Conservation (phyloP, 2,113 vertebrate species). For the Ophiodon elongatus region DNA sequence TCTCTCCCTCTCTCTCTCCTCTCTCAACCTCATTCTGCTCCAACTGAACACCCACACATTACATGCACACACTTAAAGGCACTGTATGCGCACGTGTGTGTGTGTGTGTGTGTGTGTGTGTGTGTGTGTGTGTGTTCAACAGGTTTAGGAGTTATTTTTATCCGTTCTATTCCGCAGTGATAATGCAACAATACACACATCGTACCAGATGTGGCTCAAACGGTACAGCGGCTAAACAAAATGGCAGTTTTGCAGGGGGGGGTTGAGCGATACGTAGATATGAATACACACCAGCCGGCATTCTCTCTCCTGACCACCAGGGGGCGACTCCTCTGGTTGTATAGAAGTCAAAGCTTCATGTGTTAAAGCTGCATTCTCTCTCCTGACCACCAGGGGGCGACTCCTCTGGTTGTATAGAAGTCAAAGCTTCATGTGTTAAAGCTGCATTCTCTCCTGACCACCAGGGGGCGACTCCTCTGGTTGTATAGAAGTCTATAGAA, state of each 20-base stretch:
- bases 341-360: no score
- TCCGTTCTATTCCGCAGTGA: neutral
- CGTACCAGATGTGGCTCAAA: neutral
- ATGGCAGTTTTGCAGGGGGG: slow-evolving; percentile 7
- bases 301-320: no score
- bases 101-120: slow-evolving; percentile 1
- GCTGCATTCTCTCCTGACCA: no score
- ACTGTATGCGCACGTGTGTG: neutral
- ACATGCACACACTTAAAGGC: slow-evolving; percentile 3
- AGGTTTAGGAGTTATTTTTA: no score
- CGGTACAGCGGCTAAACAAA: no score
- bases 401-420: no score
- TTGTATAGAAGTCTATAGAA: no score
- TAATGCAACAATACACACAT: neutral
- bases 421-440: no score
- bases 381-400: no score
- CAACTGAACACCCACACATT: slow-evolving; percentile 67
- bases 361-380: no score
- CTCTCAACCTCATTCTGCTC: slow-evolving; percentile 64
- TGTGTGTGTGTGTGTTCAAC: neutral
- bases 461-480: no score
- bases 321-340: no score
- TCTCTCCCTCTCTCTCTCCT: slow-evolving; percentile 16
- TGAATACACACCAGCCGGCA: neutral
- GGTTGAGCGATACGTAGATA: neutral